Evolutionary conservation across 2,888 invertebrate species (phyloP), one percentile per base, ranked within the genome.

Genomic region (Steinernema scapterisci): DNA sequence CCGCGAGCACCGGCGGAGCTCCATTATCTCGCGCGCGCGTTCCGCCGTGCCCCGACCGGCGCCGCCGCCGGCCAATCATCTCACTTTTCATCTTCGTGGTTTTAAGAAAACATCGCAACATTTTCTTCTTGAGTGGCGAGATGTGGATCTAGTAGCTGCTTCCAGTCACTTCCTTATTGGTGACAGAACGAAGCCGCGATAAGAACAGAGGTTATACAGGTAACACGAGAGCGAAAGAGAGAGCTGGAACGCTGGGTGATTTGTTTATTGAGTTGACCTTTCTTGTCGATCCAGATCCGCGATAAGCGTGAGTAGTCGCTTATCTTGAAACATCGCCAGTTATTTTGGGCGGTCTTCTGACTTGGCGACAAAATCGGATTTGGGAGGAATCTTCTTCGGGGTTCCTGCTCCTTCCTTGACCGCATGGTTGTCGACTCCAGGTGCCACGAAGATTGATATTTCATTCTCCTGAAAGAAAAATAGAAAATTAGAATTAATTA

Each of bases 41-140:
- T 38, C 38, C 38, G 38, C 38, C 38, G 38, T 6, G 38, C 38
- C 63, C 6, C n/a, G n/a, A n/a, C n/a, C n/a, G n/a, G n/a, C n/a
- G n/a, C n/a, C n/a, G n/a, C n/a, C n/a, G n/a, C n/a, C n/a, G n/a
- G n/a, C 38, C 63, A 63, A 63, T 63, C 63, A 63, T 25, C 63
- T 63, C 63, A 63, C 63, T 63, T 63, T 63, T 38, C 63, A 63
- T 38, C 31, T 19, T 52, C 48, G 48, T 19, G n/a, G 25, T 19
- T 54, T 27, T 63, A 31, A 63, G 31, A 63, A 63, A 63, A 63
- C 63, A 63, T 63, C 63, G 63, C 63, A 63, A 63, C 63, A 63
- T 63, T 31, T 25, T 27, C 7, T 38, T 38, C 7, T 38, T 38
- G 19, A 48, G 48, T 3, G 63, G 19, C 27, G 25, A 7, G 16